Evolutionary conservation across 2,113 vertebrate species (phyloP).

Genomic region (Phoxinus phoxinus): DNA sequence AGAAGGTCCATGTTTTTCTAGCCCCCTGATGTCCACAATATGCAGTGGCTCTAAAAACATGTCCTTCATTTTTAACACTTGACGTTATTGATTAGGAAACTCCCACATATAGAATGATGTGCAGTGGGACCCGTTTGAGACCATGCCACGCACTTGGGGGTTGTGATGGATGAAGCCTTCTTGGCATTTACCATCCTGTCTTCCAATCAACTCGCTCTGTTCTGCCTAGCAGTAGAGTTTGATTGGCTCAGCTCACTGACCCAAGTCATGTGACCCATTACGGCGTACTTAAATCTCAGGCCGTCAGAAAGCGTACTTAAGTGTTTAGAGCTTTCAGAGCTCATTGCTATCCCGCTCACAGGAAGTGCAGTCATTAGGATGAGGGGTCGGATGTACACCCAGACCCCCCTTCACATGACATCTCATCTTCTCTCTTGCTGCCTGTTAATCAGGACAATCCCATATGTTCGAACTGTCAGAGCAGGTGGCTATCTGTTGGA

Average conservation of each 20-base stretch:
- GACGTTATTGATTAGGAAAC: not conserved
- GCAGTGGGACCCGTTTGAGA: not conserved
- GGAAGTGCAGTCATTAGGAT: slow-evolving; percentile 20
- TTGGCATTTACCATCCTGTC: not conserved
- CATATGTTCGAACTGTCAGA: slow-evolving; percentile 59
- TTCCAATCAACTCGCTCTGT: slow-evolving; percentile 32
- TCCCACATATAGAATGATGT: not conserved
- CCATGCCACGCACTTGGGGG: not conserved
- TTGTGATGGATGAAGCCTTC: slow-evolving; percentile 30
- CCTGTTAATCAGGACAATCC: slow-evolving; percentile 53
- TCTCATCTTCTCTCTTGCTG: slow-evolving; percentile 51
- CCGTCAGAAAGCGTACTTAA: slow-evolving; percentile 42
- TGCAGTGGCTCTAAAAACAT: not conserved
- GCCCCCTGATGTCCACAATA: slow-evolving; percentile 11
- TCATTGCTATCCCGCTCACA: not conserved
- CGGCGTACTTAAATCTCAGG: slow-evolving; percentile 36
- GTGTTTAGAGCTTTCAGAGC: not conserved
- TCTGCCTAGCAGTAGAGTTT: slow-evolving; percentile 41
- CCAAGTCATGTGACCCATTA: slow-evolving; percentile 45
- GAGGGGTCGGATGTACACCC: slow-evolving; percentile 12
- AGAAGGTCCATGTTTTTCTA: slow-evolving; percentile 38
- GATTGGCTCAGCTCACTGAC: slow-evolving; percentile 42
- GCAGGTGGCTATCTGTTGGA: slow-evolving; percentile 60
- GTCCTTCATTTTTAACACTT: not conserved
- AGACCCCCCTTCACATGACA: slow-evolving; percentile 19